Percentiles rank a stretch among this genome's conserved stretches.
These are phyloP conservation scores for Trialeurodes vaporariorum DNA, from an alignment of 1,140 invertebrate genomes.

Conservation along the genomic window DNA sequence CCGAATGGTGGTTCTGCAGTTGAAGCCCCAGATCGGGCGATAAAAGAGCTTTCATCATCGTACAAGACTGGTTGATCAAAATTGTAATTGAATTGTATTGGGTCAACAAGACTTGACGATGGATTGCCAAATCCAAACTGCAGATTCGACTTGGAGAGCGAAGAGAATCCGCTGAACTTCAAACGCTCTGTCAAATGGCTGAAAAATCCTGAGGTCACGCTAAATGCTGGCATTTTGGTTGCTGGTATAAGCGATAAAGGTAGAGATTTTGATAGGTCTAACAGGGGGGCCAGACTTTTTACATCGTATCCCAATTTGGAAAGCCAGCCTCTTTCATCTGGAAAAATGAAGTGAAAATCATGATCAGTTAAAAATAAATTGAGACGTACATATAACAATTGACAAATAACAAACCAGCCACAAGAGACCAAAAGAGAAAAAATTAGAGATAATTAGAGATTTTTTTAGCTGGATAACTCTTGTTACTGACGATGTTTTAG, in stretches of 20 bases:
- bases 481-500: too few relatives aligned
- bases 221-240: constrained; percentile 38
- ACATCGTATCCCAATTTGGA: constrained; percentile 70
- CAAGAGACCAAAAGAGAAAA: too few relatives aligned
- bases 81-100: neutral
- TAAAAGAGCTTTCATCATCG: neutral
- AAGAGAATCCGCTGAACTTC: constrained; percentile 50
- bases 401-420: too few relatives aligned
- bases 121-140: neutral
- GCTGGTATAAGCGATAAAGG: constrained; percentile 44
- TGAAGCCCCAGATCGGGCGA: constrained; percentile 17
- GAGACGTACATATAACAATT: too few relatives aligned
- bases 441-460: too few relatives aligned
- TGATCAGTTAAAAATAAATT: too few relatives aligned
- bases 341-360: too few relatives aligned
- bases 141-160: constrained; percentile 15
- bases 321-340: constrained; percentile 77
- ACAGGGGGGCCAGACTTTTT: constrained; percentile 73
- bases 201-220: constrained; percentile 65
- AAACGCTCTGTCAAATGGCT: constrained; percentile 60
- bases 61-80: neutral
- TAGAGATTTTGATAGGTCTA: constrained; percentile 49
- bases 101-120: neutral
- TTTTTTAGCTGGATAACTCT: too few relatives aligned
- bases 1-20: constrained; percentile 73